A percentile compares a stretch with the other conserved stretches of the same genome.
Evolutionary conservation across 2,113 vertebrate genomes (phyloP).

Genomic region (Bolborhynchus lineola): DNA sequence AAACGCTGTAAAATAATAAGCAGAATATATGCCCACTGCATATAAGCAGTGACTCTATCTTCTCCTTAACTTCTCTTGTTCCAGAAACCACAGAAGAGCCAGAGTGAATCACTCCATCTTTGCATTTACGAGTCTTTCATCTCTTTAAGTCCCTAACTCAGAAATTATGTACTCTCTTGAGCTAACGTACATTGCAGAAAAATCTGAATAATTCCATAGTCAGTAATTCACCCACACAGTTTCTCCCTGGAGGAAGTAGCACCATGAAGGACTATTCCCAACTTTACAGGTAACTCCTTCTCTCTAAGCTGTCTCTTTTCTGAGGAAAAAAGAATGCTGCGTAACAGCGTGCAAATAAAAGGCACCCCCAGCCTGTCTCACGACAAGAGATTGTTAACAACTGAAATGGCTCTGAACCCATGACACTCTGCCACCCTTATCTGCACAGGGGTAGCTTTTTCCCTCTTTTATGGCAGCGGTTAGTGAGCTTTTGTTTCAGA

Average conservation of each 20-base stretch:
- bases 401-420: neutral
- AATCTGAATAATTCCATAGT: neutral
- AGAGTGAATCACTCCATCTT: neutral
- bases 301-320: accelerated
- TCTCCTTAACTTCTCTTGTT: neutral
- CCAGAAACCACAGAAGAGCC: neutral
- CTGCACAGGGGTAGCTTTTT: neutral
- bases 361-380: accelerated
- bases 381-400: neutral
- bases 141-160: neutral
- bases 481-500: neutral
- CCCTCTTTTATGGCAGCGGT: neutral
- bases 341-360: accelerated
- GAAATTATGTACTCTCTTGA: neutral
- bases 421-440: neutral
- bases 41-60: neutral
- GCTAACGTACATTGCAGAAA: neutral
- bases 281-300: accelerated
- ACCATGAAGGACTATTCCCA: neutral
- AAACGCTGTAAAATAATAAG: neutral
- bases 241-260: accelerated
- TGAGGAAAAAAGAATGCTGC: accelerated
- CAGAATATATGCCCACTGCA: accelerated
- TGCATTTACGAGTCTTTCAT: neutral
- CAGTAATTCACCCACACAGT: neutral